These are phyloP conservation scores for Carposina sasakii DNA, from an alignment of 1,140 invertebrate genomes.

Conservation along the genomic window DNA sequence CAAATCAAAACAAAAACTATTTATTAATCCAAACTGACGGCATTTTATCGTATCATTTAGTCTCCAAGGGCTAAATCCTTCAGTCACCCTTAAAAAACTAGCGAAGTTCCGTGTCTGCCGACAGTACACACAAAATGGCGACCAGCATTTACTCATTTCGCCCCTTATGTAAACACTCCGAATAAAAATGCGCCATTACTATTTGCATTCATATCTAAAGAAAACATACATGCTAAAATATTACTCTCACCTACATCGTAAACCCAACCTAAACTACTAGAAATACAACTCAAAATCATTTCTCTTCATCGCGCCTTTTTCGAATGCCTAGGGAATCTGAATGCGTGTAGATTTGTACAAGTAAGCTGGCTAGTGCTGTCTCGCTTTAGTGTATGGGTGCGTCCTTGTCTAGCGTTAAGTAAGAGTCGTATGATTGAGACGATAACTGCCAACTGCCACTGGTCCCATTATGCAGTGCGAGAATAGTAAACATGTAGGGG, in stretches of 20 bases:
- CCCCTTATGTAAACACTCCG: conserved; percentile 68
- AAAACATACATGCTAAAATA: conserved; percentile 71
- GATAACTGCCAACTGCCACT: conserved; percentile 69
- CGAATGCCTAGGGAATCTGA: conserved; percentile 42
- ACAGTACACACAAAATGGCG: conserved; percentile 63
- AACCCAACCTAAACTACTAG: conserved; percentile 22
- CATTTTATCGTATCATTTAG: no score
- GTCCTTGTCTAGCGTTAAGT: conserved; percentile 46
- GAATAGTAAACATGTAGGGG: conserved; percentile 54
- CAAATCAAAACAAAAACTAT: no score
- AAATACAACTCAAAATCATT: conserved; percentile 26
- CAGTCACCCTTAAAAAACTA: neutral
- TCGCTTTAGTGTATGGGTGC: conserved; percentile 30
- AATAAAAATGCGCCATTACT: conserved; percentile 72
- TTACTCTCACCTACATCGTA: conserved; percentile 42
- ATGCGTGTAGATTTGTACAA: conserved; percentile 38
- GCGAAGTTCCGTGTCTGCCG: conserved; percentile 27
- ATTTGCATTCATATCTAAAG: conserved; percentile 72
- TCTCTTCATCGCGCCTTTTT: conserved; percentile 16
- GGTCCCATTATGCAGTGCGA: conserved; percentile 60
- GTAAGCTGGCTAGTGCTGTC: conserved; percentile 26
- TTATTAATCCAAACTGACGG: no score
- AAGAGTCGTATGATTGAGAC: conserved; percentile 68
- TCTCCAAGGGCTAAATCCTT: no score
- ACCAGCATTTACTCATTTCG: conserved; percentile 38